Percentiles rank a stretch among this genome's conserved stretches.
phyloP scores from a whole-genome alignment of 1,140 invertebrate genomes.

The Calycopis cecrops region DNA sequence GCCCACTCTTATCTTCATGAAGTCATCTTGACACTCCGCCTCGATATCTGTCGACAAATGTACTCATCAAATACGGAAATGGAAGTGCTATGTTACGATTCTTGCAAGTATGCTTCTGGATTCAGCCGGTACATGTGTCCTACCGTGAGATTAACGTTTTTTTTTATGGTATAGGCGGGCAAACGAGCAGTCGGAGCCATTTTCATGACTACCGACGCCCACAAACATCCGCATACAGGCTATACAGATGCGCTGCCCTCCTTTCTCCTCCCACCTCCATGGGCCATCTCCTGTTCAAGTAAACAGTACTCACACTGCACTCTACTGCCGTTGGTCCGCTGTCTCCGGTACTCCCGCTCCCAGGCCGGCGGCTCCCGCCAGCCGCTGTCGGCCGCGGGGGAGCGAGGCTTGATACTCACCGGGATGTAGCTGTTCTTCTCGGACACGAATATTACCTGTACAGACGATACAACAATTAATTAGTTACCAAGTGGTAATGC shows the following conservation, averaged over 20 bases:
- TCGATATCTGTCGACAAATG: slow-evolving; percentile 85
- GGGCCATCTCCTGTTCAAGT: not conserved
- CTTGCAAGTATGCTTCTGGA: too few species aligned
- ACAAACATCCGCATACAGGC: too few species aligned
- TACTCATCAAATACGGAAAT: not conserved
- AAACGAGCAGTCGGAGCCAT: too few species aligned
- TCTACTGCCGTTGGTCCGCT: slow-evolving; percentile 87
- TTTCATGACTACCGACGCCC: too few species aligned
- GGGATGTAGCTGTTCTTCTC: slow-evolving; percentile 83
- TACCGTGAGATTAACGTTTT: too few species aligned
- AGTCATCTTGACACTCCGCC: slow-evolving; percentile 95
- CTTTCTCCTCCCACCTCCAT: too few species aligned
- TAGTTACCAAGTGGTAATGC: too few species aligned
- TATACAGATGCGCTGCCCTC: too few species aligned
- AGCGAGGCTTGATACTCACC: slow-evolving; percentile 79
- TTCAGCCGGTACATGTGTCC: too few species aligned
- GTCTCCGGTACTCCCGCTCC: slow-evolving; percentile 86
- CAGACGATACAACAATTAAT: not conserved
- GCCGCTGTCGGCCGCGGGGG: slow-evolving; percentile 71
- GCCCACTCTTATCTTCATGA: slow-evolving; percentile 94
- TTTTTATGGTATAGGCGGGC: too few species aligned
- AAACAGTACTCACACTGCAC: slow-evolving; percentile 83
- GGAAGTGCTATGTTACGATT: too few species aligned
- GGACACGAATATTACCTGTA: slow-evolving; percentile 81
- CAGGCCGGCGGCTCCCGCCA: slow-evolving; percentile 86